Conservation (phyloP, 2,797 vertebrate species). For the Apogon hyalosoma region DNA sequence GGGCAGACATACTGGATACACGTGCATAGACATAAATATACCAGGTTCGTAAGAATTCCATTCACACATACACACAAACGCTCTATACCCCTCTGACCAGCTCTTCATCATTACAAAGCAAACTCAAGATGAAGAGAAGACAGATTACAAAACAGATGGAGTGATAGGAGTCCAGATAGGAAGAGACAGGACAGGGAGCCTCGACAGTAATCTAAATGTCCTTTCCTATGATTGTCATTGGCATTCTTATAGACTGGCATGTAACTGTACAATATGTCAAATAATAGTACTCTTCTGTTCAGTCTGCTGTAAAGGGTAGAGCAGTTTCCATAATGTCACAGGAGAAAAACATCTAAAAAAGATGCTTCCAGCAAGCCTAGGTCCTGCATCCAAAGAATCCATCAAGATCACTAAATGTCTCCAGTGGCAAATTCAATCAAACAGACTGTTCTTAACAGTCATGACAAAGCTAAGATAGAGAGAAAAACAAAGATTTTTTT, state of each 20-base stretch:
- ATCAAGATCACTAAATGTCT: conserved; percentile 82
- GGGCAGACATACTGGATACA: conserved; percentile 54
- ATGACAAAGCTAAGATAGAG: conserved; percentile 71
- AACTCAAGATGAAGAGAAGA: conserved; percentile 80
- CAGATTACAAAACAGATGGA: conserved; percentile 76
- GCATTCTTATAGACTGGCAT: conserved; percentile 79
- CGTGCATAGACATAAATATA: conserved; percentile 33
- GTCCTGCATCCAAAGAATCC: conserved; percentile 74
- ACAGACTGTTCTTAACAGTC: conserved; percentile 71
- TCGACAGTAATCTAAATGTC: conserved; percentile 81
- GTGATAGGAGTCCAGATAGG: conserved; percentile 71
- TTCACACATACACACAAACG: conserved; percentile 18
- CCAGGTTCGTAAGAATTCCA: conserved; percentile 16
- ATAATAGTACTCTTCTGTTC: conserved; percentile 66
- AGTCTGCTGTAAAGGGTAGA: conserved; percentile 74
- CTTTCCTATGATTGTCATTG: conserved; percentile 82
- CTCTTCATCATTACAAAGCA: conserved; percentile 73
- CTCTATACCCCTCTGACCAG: conserved; percentile 64
- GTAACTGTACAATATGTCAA: conserved; percentile 74
- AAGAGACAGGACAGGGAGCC: conserved; percentile 73
- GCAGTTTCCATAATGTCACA: conserved; percentile 76
- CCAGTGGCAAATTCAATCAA: conserved; percentile 79
- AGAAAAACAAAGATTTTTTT: conserved; percentile 57
- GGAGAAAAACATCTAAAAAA: conserved; percentile 63
- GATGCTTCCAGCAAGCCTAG: conserved; percentile 65